phyloP scores from a whole-genome alignment of 1,140 invertebrate genomes.

The Macrocentrus cingulum region DNA sequence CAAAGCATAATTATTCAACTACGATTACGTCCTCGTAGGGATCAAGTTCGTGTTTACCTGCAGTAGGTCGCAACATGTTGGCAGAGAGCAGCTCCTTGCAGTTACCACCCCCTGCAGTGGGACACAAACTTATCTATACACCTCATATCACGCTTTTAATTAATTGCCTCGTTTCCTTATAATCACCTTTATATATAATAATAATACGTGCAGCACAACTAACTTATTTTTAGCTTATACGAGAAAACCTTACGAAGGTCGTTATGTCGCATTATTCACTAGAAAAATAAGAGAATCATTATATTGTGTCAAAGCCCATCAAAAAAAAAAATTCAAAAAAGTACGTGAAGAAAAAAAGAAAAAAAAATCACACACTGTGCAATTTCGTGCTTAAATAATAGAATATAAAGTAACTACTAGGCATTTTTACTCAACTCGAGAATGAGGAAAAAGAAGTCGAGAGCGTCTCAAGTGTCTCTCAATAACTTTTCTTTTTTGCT shows the following conservation, averaged over 20 bases:
- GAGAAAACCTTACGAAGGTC: conserved; percentile 8
- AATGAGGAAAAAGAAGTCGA: neutral
- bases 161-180: conserved; percentile 11
- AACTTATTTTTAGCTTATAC: conserved; percentile 20
- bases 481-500: no score
- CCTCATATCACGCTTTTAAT: conserved; percentile 50
- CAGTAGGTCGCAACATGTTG: conserved; percentile 58
- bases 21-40: conserved; percentile 53
- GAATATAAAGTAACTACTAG: neutral
- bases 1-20: conserved; percentile 54
- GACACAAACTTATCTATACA: conserved; percentile 62
- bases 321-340: conserved; percentile 3
- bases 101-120: conserved; percentile 61
- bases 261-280: conserved; percentile 4
- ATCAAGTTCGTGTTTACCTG: conserved; percentile 60
- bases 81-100: conserved; percentile 59
- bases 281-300: conserved; percentile 9
- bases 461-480: no score
- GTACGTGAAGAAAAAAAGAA: neutral
- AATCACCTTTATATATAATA: conserved; percentile 1
- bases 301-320: neutral
- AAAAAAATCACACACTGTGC: conserved; percentile 2
- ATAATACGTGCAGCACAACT: conserved; percentile 31
- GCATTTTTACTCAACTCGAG: neutral
- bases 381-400: conserved; percentile 2